Conservation (phyloP, 2,113 vertebrate genomes). For the Aleadryas rufinucha region DNA sequence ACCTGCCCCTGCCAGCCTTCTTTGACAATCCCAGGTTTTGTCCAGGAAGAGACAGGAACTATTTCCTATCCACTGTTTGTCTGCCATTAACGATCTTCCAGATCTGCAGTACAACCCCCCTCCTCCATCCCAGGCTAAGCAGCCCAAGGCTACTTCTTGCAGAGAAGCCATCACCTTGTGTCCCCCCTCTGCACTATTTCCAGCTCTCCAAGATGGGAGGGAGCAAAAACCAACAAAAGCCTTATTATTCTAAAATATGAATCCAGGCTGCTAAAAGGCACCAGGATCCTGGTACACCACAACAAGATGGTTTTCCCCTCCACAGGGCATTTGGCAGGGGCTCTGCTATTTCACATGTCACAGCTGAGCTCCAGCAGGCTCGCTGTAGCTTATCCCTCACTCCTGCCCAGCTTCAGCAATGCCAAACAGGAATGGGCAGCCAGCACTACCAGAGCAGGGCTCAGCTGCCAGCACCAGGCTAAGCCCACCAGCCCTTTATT, state of each 20-base stretch:
- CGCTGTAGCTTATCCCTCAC: background rate
- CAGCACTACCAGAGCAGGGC: rapidly evolving
- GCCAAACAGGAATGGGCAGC: background rate
- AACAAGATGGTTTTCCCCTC: background rate
- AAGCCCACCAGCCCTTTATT: background rate
- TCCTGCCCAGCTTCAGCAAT: background rate
- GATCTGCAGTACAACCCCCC: background rate
- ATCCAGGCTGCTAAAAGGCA: background rate
- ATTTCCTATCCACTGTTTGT: background rate
- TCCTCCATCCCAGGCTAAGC: background rate
- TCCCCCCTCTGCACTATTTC: background rate
- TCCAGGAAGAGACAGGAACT: rapidly evolving
- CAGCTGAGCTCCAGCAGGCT: background rate
- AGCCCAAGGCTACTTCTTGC: background rate
- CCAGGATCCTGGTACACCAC: background rate
- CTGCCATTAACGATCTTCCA: background rate
- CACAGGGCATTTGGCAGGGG: background rate
- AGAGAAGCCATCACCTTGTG: background rate
- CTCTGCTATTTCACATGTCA: background rate
- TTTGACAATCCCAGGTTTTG: background rate
- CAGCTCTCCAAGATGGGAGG: background rate
- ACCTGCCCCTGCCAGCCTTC: background rate
- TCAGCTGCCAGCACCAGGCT: background rate
- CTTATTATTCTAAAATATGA: background rate
- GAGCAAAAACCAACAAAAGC: background rate